Base-by-base conservation (phyloP, 1,140 invertebrate species). In the Agrypnia vestita region DNA sequence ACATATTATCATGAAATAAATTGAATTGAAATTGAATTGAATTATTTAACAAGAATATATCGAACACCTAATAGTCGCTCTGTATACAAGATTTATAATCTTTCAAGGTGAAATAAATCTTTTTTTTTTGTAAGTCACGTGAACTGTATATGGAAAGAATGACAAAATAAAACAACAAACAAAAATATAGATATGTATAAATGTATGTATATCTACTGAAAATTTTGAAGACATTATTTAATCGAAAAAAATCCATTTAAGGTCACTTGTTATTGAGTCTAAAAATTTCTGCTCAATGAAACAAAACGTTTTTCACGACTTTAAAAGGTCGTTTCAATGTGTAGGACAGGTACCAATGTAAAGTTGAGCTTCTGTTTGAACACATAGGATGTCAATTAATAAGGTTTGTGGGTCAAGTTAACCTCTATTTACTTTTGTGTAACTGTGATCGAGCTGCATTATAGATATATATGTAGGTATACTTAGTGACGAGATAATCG, bases 221-320 rank as follows among this genome's bases (percentile, higher is more conserved):
- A 53, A 53, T 4, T 53, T 56, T 15, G 6, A 12, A 62, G 49
- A 49, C 44, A 71, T 49, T 49, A 35, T 35, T 1, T 35, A 1
- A 35, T 35, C 6, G 6, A 35, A 35, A 35, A 35, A 35, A n/a
- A n/a, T n/a, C n/a, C 25, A 35, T 35, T 35, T 6, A 1, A 49
- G 67, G 46, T 71, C 17, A 49, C 15, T 71, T 49, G 44, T 51
- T 46, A 71, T 44, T 53, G 13, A 46, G 7, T 59, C 19, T 49
- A 19, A 51, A 51, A 49, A 71, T 62, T 62, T 62, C 19, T 19
- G 12, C 47, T 49, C 64, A 71, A 13, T 71, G 8, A 67, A 35
- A 56, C n/a, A 56, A 71, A 71, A 51, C 67, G 67, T 71, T 71
- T 71, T 71, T 46, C 67, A 71, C 67, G 67, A 71, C 67, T 49